phyloP scores from a whole-genome alignment of 1,140 invertebrate genomes.

The Paraescarpia echinospica region DNA sequence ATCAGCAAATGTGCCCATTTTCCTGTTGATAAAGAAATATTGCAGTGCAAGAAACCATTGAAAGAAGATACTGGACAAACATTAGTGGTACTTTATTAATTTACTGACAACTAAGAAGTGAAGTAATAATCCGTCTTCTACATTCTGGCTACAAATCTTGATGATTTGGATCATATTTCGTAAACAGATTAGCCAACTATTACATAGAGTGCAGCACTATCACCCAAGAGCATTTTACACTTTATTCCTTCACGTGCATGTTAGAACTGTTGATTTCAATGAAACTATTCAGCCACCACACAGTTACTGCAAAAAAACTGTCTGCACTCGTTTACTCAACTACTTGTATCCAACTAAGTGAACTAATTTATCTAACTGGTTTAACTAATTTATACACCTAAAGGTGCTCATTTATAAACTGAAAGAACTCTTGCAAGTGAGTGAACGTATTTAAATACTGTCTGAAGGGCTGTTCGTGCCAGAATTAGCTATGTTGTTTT shows the following conservation, averaged over 20 bases:
- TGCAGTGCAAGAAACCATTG: not conserved
- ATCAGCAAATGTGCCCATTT: not conserved
- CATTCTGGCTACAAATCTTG: no score
- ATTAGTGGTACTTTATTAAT: not conserved
- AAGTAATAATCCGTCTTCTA: not conserved
- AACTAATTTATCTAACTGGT: not conserved
- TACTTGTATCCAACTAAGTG: not conserved
- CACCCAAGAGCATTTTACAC: not conserved
- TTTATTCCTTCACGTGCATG: not conserved
- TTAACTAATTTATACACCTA: not conserved
- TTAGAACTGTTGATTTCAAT: not conserved
- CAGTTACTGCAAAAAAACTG: not conserved
- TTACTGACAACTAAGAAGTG: not conserved
- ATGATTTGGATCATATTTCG: not conserved
- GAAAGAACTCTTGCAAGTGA: not conserved
- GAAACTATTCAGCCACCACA: not conserved
- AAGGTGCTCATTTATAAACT: not conserved
- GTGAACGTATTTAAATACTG: not conserved
- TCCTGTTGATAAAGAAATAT: not conserved
- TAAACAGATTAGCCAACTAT: not conserved
- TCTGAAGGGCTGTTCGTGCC: not conserved
- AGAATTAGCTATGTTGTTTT: not conserved
- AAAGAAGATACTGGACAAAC: not conserved
- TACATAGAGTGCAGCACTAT: not conserved
- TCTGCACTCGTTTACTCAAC: not conserved